These are phyloP conservation scores for Lophotriccus pileatus DNA, from an alignment of 2,797 vertebrate genomes.

Conservation along the genomic window DNA sequence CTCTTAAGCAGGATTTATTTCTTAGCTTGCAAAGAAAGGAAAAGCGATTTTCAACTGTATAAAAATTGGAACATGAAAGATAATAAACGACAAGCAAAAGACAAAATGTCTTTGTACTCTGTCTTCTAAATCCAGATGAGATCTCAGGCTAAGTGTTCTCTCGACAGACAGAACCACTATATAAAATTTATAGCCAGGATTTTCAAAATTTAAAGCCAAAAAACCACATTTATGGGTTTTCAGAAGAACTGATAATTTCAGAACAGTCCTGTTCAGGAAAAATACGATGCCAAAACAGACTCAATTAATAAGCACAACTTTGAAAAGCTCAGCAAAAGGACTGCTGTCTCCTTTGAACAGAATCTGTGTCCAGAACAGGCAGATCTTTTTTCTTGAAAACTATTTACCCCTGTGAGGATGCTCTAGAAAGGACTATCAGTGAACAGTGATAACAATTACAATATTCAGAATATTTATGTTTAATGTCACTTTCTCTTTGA, in stretches of 20 bases:
- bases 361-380: neutral
- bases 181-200: constrained; percentile 29
- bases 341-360: neutral
- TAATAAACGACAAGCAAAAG: constrained; percentile 16
- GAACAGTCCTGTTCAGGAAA: neutral
- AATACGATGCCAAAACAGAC: neutral
- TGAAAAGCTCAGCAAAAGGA: neutral
- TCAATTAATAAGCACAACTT: neutral
- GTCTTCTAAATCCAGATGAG: neutral
- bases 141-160: constrained; percentile 5
- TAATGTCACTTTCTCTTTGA: neutral
- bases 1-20: constrained; percentile 11
- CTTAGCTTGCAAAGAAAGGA: constrained; percentile 9
- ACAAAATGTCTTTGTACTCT: constrained; percentile 4
- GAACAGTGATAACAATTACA: neutral
- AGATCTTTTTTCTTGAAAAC: neutral
- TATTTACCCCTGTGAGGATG: neutral
- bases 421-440: neutral
- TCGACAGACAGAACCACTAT: neutral
- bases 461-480: neutral
- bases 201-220: constrained; percentile 38
- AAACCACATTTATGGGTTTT: neutral
- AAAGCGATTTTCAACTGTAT: neutral
- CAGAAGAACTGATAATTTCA: constrained; percentile 20
- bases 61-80: constrained; percentile 6